A percentile compares a stretch with the other conserved stretches of the same genome.
These are phyloP conservation scores for Saturnia japonica DNA, from an alignment of 2,888 invertebrate genomes.

Conservation along the genomic window DNA sequence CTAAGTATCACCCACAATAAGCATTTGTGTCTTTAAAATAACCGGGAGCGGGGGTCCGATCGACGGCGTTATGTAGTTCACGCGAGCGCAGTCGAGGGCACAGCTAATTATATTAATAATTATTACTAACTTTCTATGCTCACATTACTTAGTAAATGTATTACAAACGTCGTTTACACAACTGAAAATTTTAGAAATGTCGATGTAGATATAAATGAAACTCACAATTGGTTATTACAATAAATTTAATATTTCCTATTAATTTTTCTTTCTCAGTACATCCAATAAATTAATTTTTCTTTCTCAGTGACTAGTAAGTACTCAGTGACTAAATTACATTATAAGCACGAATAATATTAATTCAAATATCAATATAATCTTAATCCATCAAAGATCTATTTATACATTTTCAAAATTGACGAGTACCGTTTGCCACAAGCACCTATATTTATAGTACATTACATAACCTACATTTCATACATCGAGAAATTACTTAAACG, in stretches of 20 bases:
- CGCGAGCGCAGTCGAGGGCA: no score
- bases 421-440: conserved; percentile 73
- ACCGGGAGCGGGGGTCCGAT: no score
- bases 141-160: no score
- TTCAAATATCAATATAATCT: conserved; percentile 48
- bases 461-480: conserved; percentile 16
- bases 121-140: no score
- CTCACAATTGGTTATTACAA: background rate
- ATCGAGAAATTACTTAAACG: conserved; percentile 43
- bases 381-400: conserved; percentile 54
- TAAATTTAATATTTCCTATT: conserved; percentile 51
- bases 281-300: conserved; percentile 61
- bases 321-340: conserved; percentile 66
- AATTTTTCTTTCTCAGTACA: conserved; percentile 75
- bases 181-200: no score
- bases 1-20: no score
- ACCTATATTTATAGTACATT: conserved; percentile 68
- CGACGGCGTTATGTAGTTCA: no score
- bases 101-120: no score
- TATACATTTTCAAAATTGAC: conserved; percentile 74
- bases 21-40: no score
- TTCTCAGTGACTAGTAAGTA: conserved; percentile 33
- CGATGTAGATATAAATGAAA: background rate
- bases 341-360: conserved; percentile 69
- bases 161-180: no score